Evolutionary conservation across 2,113 vertebrate genomes (phyloP), one percentile per base, ranked within the genome.

Genomic region (Helogale parvula): DNA sequence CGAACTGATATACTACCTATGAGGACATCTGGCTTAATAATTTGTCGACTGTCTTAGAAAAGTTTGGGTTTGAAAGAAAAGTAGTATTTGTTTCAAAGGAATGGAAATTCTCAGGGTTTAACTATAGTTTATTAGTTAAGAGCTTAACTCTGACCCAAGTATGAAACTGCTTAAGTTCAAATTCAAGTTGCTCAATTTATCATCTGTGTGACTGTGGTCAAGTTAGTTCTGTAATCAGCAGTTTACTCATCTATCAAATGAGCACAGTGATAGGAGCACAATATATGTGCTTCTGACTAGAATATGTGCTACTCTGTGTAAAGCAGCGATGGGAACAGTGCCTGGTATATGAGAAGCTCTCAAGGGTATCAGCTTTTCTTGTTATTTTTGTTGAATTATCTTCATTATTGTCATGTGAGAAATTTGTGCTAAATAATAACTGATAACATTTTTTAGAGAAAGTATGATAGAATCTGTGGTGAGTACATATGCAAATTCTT

Each of bases 381-480:
- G 38, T 68, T 93, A 15, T 11, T 86, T 72, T 79, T 45, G 17
- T 74, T 88, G 15, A 38, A 8, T 81, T 93, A 13, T 88, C 52
- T 85, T 96, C 50, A 27, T 85, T 88, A 57, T 94, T 88, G 65
- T 60, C 4, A 8, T 3, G 29, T 41, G 60, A 41, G 7, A 63
- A 96, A 50, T 85, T 88, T 89, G 52, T 83, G 63, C 66, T 68
- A 17, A 87, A 76, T 71, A 90, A 81, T 86, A 41, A 92, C 50
- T 57, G 38, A 25, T 89, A 38, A 27, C 57, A 82, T 77, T 83
- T 52, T 79, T 54, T 33, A 71, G 65, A 87, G 57, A 93, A 47
- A 33, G 0, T n/a, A 13, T 57, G 60, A 80, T 71, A 89, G 16
- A 74, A 85, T 87, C 74, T 90, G 1, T 94, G 90, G n/a, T 65